These are phyloP conservation scores for Lontra canadensis DNA, from an alignment of 2,113 vertebrate genomes.

Conservation along the genomic window DNA sequence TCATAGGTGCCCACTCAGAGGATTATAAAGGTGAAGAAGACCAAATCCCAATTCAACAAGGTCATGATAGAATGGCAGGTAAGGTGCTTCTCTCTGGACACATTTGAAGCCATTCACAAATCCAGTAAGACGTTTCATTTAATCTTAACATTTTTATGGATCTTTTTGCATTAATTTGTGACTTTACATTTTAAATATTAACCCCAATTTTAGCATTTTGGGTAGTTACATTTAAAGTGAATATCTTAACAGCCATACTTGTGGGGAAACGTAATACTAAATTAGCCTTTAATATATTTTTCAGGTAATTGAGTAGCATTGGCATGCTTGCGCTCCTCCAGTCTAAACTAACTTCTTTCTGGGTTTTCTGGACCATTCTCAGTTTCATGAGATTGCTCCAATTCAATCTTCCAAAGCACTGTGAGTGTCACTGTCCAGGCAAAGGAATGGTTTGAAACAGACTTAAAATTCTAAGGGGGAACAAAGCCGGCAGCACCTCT, in stretches of 20 bases:
- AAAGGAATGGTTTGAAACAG: neutral
- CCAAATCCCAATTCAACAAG: neutral
- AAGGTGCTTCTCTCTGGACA: neutral
- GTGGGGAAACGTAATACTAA: neutral
- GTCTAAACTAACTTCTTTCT: neutral
- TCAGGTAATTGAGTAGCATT: neutral
- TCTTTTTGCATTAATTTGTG: constrained; percentile 3
- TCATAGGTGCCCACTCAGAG: neutral
- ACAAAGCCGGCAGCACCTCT: neutral
- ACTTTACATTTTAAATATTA: neutral
- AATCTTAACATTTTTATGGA: neutral
- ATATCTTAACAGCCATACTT: neutral
- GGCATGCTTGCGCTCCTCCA: neutral
- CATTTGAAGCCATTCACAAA: neutral
- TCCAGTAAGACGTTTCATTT: neutral
- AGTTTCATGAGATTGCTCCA: neutral
- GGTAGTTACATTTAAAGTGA: neutral
- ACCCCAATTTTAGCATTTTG: neutral
- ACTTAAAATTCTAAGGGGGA: neutral
- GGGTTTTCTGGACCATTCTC: neutral
- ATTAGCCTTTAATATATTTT: constrained; percentile 38
- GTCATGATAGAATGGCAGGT: neutral
- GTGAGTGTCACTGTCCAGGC: neutral
- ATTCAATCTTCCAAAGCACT: constrained; percentile 23
- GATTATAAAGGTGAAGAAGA: neutral